Evolutionary conservation across 1,140 invertebrate genomes (phyloP).

Genomic region (Berghia stephanieae): DNA sequence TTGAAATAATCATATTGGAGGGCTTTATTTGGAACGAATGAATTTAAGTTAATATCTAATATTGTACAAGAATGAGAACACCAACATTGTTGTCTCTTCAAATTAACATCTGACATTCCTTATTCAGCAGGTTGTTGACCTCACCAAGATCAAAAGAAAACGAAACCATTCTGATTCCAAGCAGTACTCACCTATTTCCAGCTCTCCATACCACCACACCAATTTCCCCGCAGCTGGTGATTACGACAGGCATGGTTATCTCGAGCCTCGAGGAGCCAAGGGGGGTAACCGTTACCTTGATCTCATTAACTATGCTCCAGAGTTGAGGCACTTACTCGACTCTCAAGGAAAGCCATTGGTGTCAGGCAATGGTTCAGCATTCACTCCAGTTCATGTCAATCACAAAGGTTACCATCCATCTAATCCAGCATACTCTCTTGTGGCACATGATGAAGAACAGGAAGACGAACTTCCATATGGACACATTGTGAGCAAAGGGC

Average conservation of each 20-base stretch:
- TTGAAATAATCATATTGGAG: not conserved
- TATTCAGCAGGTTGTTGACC: slow-evolving; percentile 37
- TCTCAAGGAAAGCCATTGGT: slow-evolving; percentile 19
- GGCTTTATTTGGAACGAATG: not conserved
- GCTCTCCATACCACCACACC: not conserved
- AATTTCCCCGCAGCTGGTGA: slow-evolving; percentile 34
- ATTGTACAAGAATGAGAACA: not conserved
- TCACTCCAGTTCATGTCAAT: slow-evolving; percentile 9
- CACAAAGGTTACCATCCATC: slow-evolving; percentile 24
- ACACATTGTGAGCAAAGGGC: not conserved
- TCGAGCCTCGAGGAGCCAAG: slow-evolving; percentile 37
- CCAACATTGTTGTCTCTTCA: not conserved
- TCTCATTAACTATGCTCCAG: slow-evolving; percentile 40
- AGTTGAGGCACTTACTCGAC: slow-evolving; percentile 23
- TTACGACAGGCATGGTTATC: slow-evolving; percentile 39
- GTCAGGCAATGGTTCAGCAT: slow-evolving; percentile 20
- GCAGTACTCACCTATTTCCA: slow-evolving; percentile 8
- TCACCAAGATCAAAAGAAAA: slow-evolving; percentile 30
- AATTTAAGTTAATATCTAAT: not conserved
- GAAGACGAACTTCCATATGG: not conserved
- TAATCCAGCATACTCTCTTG: slow-evolving; percentile 5
- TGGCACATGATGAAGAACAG: slow-evolving; percentile 14
- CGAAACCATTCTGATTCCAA: slow-evolving; percentile 35
- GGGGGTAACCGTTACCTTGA: slow-evolving; percentile 32
- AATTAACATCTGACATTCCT: not conserved